These are phyloP conservation scores for Aphelenchoides fujianensis DNA, from an alignment of 1,140 invertebrate genomes.

Conservation along the genomic window DNA sequence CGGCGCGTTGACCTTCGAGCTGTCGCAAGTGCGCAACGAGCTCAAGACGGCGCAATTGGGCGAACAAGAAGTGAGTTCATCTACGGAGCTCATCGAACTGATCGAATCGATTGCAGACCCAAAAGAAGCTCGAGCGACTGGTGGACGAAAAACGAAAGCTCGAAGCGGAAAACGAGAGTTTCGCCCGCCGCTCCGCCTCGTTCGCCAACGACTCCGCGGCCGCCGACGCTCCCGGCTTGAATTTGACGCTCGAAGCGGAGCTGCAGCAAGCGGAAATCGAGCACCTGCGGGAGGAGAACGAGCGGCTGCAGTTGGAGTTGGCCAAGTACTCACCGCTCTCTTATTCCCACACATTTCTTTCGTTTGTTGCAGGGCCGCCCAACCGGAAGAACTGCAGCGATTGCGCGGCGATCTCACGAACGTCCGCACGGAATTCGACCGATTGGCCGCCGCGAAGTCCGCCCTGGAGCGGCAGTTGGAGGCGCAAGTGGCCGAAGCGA, in stretches of 20 bases:
- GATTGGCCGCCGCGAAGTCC: neutral
- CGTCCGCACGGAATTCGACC: neutral
- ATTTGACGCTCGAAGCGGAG: neutral
- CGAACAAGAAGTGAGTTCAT: neutral
- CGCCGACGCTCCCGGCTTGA: neutral
- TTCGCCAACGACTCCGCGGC: neutral
- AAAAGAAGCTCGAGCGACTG: neutral
- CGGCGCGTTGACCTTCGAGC: constrained; percentile 11
- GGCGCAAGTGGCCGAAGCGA: neutral
- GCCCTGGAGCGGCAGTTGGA: neutral
- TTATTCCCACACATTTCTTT: no score
- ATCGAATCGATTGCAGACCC: no score
- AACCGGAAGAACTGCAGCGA: neutral
- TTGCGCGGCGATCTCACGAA: neutral
- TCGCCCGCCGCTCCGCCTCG: neutral
- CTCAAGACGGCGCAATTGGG: neutral
- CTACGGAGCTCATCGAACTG: no score
- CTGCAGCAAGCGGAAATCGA: neutral
- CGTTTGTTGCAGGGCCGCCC: neutral
- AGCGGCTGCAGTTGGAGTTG: constrained; percentile 1
- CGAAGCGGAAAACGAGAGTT: neutral
- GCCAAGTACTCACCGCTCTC: no score
- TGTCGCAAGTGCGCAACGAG: neutral
- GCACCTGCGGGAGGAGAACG: neutral
- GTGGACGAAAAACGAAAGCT: neutral